Base-by-base conservation (phyloP, 1,140 invertebrate genomes). In the Holotrichia oblita region DNA sequence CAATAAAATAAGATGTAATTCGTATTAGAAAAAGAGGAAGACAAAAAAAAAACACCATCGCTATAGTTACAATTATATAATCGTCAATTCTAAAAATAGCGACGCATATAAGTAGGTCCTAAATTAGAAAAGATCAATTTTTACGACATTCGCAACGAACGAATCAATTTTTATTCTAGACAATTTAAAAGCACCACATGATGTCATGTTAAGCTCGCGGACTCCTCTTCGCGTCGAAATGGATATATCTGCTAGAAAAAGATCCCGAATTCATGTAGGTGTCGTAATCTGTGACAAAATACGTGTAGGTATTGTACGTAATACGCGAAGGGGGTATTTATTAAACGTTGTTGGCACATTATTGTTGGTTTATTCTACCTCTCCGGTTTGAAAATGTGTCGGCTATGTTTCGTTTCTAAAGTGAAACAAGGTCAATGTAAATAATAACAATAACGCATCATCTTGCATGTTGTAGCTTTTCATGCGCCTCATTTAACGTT, bases 351-450 rank as follows among this genome's bases (percentile, higher is more conserved):
- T 34, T 34, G 27, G 27, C 27, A 34, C 27, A n/a, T 34, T 34
- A 34, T 2, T 34, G 27, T 34, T 34, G 1, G 27, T 34, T n/a
- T 34, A 34, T 34, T 34, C 1, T 34, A 34, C 4, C 1, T 17
- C 48, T 14, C 48, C 48, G 12, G n/a, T 55, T 55, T 55, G 48
- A 55, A 55, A 55, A 55, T 55, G 48, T 55, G 48, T 55, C 48
- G 48, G 14, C 2, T n/a, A n/a, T n/a, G n/a, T n/a, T 55, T 17
- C 3, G 48, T 55, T 34, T 34, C 27, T 55, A 55, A 55, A 55
- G n/a, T 4, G n/a, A 55, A 55, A 6, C 48, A 55, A 55, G 48
- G 48, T 55, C 48, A 55, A 34, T 34, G 27, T 34, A 34, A 34
- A 34, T 34, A 34, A 34, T 34, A 34, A 34, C 27, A 34, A 34